Evolutionary conservation across 2,888 invertebrate species (phyloP).

Genomic region (Mylabris sibirica): DNA sequence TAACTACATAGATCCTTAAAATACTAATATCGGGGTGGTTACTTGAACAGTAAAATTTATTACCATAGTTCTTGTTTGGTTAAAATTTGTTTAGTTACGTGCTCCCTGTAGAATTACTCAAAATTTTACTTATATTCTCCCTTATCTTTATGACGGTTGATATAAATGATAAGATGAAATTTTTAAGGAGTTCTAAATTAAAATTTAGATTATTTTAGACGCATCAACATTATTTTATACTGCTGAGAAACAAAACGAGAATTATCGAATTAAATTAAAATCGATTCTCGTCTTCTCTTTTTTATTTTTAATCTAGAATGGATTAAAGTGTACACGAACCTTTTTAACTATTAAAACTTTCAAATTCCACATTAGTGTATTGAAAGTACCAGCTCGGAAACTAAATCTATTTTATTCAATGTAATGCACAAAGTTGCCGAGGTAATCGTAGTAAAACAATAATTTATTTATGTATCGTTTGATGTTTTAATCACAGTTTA

Average conservation of each 20-base stretch:
- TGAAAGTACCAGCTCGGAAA: neutral
- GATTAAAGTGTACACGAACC: neutral
- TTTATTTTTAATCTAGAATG: neutral
- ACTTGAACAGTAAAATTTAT: neutral
- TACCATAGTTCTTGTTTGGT: neutral
- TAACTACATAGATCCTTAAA: neutral
- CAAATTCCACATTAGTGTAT: neutral
- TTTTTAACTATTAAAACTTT: neutral
- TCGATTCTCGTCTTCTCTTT: neutral
- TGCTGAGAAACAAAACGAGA: neutral
- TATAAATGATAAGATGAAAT: neutral
- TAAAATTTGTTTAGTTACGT: neutral
- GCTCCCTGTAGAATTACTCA: neutral
- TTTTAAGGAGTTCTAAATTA: neutral
- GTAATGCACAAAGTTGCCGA: neutral
- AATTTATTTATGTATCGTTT: neutral
- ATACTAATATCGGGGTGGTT: neutral
- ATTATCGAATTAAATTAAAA: neutral
- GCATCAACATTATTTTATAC: neutral
- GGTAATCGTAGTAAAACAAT: neutral
- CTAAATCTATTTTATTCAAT: neutral
- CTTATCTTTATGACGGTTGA: neutral
- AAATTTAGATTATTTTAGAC: neutral
- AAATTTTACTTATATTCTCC: neutral
- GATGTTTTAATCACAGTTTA: conserved; percentile 14